Evolutionary conservation across 2,797 vertebrate genomes (phyloP).

Genomic region (Lindbergichthys nudifrons): DNA sequence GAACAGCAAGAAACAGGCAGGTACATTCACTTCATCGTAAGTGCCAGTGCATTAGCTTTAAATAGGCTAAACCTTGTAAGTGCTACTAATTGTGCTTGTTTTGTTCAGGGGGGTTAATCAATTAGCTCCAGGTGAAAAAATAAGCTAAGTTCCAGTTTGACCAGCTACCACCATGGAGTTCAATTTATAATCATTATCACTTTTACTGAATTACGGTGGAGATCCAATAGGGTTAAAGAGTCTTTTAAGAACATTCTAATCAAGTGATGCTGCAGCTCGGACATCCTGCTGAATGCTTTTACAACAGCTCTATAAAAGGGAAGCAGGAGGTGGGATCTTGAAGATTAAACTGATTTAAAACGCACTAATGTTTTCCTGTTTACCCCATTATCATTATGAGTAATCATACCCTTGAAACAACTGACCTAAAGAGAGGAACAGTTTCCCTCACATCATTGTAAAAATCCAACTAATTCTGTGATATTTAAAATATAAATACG

Average conservation of each 20-base stretch:
- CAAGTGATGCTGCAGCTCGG: conserved; percentile 6
- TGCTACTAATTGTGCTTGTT: no score
- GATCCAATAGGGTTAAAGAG: conserved; percentile 29
- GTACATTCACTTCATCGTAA: no score
- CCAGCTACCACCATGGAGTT: conserved; percentile 31
- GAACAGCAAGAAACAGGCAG: no score
- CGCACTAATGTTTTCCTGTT: conserved; percentile 35
- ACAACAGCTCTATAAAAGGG: conserved; percentile 16
- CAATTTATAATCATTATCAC: conserved; percentile 38
- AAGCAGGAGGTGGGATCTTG: conserved; percentile 15
- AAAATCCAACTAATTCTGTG: conserved; percentile 4
- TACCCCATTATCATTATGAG: conserved; percentile 18
- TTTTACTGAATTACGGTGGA: conserved; percentile 13
- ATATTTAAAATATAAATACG: neutral
- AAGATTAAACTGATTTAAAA: conserved; percentile 32
- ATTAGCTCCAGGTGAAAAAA: conserved; percentile 5
- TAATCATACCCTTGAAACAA: conserved; percentile 17
- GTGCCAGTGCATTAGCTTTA: no score
- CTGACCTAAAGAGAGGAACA: neutral
- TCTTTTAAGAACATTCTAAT: conserved; percentile 1
- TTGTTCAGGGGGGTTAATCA: no score
- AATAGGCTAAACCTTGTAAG: no score
- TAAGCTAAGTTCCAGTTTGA: conserved; percentile 19
- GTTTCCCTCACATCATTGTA: neutral
- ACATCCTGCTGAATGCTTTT: conserved; percentile 17